Evolutionary conservation across 2,888 invertebrate species (phyloP).

Genomic region (Mythimna pallens): DNA sequence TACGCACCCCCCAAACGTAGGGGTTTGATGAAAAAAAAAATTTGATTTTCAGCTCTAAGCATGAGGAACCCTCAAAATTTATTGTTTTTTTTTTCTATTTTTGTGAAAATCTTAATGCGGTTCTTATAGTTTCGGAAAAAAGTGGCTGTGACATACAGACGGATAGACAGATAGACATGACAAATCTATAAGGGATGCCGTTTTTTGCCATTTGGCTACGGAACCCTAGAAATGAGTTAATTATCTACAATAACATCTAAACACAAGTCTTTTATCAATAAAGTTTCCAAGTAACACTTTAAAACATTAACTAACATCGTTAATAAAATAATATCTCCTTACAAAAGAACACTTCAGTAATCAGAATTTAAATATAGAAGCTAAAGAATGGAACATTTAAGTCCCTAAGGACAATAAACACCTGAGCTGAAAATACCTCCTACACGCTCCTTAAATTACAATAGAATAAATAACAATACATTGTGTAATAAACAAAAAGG

Average conservation of each 20-base stretch:
- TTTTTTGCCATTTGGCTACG: too few species aligned
- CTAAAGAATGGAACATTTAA: conserved; percentile 19
- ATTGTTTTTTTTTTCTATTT: too few species aligned
- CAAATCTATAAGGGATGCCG: too few species aligned
- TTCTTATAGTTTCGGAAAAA: too few species aligned
- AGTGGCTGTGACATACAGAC: too few species aligned
- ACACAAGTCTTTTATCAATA: background rate
- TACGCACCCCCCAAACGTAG: too few species aligned
- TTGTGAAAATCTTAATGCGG: too few species aligned
- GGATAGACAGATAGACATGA: too few species aligned
- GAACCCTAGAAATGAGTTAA: background rate
- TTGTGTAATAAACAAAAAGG: conserved; percentile 57
- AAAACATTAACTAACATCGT: background rate
- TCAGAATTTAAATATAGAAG: background rate
- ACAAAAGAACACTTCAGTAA: conserved; percentile 17
- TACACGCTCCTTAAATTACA: conserved; percentile 31
- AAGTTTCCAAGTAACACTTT: background rate
- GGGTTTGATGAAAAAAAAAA: too few species aligned
- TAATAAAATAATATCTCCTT: background rate
- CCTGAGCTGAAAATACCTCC: conserved; percentile 36
- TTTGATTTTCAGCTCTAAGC: too few species aligned
- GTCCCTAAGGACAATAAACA: conserved; percentile 31
- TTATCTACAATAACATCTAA: background rate
- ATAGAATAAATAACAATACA: conserved; percentile 42
- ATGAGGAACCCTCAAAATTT: too few species aligned